Evolutionary conservation across 2,113 vertebrate genomes (phyloP).

Genomic region (Rhipidura dahli): DNA sequence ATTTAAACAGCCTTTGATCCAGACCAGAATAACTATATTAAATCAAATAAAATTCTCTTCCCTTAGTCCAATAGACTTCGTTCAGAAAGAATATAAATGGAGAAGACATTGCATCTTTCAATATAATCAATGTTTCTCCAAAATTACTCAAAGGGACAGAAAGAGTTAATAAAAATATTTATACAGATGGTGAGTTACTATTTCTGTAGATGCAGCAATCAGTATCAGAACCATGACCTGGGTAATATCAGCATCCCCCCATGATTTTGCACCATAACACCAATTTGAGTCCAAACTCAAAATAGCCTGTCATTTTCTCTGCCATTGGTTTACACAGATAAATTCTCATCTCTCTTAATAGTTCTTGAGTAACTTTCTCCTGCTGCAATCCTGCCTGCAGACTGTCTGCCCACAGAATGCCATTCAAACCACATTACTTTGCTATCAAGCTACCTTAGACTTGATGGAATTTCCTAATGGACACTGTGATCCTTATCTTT

Average conservation of each 20-base stretch:
- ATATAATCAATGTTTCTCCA: background rate
- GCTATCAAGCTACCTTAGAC: background rate
- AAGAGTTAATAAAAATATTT: background rate
- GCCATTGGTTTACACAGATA: background rate
- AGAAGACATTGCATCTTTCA: background rate
- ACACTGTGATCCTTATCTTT: background rate
- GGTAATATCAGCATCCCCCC: background rate
- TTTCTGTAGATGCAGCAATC: background rate
- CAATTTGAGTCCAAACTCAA: background rate
- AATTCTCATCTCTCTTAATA: background rate
- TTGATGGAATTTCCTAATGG: background rate
- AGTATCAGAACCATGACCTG: background rate
- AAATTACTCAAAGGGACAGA: background rate
- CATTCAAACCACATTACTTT: background rate
- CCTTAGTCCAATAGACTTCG: background rate
- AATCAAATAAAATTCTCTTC: background rate
- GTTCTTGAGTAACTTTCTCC: background rate
- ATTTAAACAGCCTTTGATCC: background rate
- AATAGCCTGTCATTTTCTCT: background rate
- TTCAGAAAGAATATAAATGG: background rate
- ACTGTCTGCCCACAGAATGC: background rate
- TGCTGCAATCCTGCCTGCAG: background rate
- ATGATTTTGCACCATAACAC: background rate
- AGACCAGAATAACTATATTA: background rate
- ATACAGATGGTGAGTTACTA: background rate